phyloP scores from a whole-genome alignment of 2,888 invertebrate genomes.

The Pyralis farinalis region DNA sequence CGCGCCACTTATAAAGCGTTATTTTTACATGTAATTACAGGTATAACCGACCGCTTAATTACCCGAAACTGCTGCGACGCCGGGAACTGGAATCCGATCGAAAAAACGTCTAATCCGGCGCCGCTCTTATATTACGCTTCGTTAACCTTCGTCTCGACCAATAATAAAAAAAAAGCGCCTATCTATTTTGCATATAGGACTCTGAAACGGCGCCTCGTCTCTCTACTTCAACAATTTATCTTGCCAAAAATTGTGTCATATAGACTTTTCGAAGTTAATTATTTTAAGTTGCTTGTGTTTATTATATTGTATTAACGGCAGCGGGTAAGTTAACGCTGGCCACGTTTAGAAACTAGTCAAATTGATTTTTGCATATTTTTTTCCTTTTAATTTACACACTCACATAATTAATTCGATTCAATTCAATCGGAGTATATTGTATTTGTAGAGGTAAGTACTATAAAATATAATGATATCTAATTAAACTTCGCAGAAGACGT shows the following conservation, averaged over 20 bases:
- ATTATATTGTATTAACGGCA: constrained; percentile 16
- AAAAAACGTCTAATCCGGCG: constrained; percentile 55
- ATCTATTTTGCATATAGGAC: constrained; percentile 31
- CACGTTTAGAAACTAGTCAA: constrained; percentile 50
- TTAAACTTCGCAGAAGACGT: no score
- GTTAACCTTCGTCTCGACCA: constrained; percentile 48
- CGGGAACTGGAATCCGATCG: constrained; percentile 42
- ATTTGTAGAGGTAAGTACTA: no score
- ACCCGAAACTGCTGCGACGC: constrained; percentile 61
- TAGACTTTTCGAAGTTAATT: constrained; percentile 27
- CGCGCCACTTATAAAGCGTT: constrained; percentile 45
- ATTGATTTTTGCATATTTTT: constrained; percentile 24
- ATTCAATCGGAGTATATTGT: no score
- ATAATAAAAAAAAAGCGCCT: constrained; percentile 40
- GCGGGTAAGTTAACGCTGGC: constrained; percentile 23
- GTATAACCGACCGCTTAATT: constrained; percentile 69
- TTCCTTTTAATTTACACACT: constrained; percentile 28
- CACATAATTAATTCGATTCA: constrained; percentile 32
- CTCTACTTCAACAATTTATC: constrained; percentile 53
- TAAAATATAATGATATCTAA: no score
- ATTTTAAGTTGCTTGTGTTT: constrained; percentile 24
- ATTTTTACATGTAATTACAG: constrained; percentile 71
- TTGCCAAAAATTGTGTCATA: constrained; percentile 61
- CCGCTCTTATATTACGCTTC: constrained; percentile 55
- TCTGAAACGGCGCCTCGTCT: constrained; percentile 42